Evolutionary conservation across 2,888 invertebrate genomes (phyloP), one percentile per base, ranked within the genome.

Genomic region (Polydrusus tereticollis): DNA sequence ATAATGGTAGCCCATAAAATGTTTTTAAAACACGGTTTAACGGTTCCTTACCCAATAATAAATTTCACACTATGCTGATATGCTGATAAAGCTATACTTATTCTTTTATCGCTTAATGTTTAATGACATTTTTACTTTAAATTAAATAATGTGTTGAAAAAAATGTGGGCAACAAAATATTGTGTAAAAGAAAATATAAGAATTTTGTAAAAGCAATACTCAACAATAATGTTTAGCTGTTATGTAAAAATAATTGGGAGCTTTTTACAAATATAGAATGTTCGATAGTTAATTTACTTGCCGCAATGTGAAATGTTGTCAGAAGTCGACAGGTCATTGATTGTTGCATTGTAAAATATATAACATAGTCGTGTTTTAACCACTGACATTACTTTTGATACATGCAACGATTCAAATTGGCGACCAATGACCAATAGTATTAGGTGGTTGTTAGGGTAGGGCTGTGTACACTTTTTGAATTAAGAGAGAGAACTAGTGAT

Each of bases 61-160:
- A 50, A 50, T 50, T 50, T 50, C 26, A 26, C 14, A 26, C 26
- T 50, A 50, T 26, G 26, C 26, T 26, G 50, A 26, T 50, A 50
- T 26, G 26, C 26, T 12, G 7, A 0, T 23, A 26, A 26, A 50
- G 8, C 26, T 26, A 50, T 50, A 26, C 8, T 26, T 50, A 50
- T 50, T 23, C 6, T 26, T 50, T 14, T 50, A n/a, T 50, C 16
- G n/a, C 10, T 18, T 45, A n/a, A 45, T n/a, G n/a, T 18, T 26
- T 26, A 26, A 50, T 50, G 1, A 50, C 26, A 26, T 50, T 26
- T 50, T 50, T 45, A n/a, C 8, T 20, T 20, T 8, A 10, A 21
- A 12, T 47, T 21, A 47, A 47, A 21, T 47, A 20, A 20, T 43
- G 43, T 2, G 43, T 45, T 10, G 7, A 5, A 45, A 45, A 45